A percentile compares a stretch with the other conserved stretches of the same genome.
phyloP scores from a whole-genome alignment of 2,797 vertebrate species.

The Semotilus atromaculatus region DNA sequence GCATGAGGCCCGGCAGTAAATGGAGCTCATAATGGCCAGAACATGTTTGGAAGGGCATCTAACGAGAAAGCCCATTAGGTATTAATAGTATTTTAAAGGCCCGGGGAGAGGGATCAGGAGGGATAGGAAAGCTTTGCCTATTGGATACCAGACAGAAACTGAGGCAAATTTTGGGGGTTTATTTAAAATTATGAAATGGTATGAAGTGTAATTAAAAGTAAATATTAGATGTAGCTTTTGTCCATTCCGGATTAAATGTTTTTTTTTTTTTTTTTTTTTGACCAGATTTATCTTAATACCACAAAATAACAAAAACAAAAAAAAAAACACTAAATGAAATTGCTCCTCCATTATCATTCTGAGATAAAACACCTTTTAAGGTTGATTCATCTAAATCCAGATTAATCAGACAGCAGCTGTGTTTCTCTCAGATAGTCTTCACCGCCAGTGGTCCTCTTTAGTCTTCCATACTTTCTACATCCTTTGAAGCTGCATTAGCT shows the following conservation, averaged over 20 bases:
- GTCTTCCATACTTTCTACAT: conserved; percentile 1
- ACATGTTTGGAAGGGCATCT: conserved; percentile 74
- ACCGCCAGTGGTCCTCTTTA: conserved; percentile 12
- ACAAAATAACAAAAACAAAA: too few species aligned
- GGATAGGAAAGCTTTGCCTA: conserved; percentile 30
- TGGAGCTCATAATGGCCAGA: conserved; percentile 74
- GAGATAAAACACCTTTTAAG: conserved; percentile 13
- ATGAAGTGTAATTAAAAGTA: conserved; percentile 8
- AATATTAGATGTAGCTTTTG: conserved; percentile 14
- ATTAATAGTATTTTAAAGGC: conserved; percentile 79
- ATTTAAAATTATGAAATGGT: conserved; percentile 22
- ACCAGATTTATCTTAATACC: background rate
- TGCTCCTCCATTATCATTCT: conserved; percentile 4
- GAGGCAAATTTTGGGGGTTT: conserved; percentile 24
- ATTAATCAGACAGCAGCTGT: conserved; percentile 3
- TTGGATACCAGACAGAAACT: conserved; percentile 29
- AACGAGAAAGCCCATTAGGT: conserved; percentile 80
- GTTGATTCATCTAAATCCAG: conserved; percentile 27
- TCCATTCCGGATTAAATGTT: background rate
- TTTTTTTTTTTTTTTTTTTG: conserved; percentile 1
- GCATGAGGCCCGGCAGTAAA: conserved; percentile 72
- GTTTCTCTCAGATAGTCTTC: conserved; percentile 4
- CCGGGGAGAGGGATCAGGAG: conserved; percentile 60
- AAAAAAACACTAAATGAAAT: background rate
- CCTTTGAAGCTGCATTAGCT: conserved; percentile 51